phyloP scores from a whole-genome alignment of 2,113 vertebrate species.

The Columbina picui region DNA sequence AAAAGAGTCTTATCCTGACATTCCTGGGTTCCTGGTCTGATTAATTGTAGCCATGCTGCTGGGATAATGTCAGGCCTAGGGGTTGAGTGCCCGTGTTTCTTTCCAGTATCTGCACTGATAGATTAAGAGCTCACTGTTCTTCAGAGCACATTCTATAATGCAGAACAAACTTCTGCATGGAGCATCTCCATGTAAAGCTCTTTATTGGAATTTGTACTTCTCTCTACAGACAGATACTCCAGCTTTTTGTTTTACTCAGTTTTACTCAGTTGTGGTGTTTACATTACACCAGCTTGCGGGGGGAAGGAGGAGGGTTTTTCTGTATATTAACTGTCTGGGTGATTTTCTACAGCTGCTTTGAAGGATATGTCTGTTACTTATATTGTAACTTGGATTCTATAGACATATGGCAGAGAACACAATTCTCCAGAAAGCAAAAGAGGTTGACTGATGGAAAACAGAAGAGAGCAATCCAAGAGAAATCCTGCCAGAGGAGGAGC shows the following conservation, averaged over 20 bases:
- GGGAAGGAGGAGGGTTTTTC: constrained; percentile 34
- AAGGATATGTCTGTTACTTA: constrained; percentile 55
- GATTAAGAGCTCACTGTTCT: background rate
- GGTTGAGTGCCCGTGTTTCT: background rate
- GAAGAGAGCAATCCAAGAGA: constrained; percentile 40
- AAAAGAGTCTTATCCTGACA: background rate
- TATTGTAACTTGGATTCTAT: constrained; percentile 46
- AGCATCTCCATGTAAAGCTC: background rate
- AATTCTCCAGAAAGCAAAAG: constrained; percentile 46
- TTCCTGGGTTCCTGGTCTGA: background rate
- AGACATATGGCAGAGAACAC: constrained; percentile 37
- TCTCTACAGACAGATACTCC: background rate
- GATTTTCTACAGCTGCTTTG: constrained; percentile 69
- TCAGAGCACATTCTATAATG: background rate
- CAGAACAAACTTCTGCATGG: background rate
- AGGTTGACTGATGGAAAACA: constrained; percentile 63
- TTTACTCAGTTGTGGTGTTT: constrained; percentile 49
- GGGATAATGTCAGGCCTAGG: background rate
- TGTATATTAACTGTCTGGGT: constrained; percentile 56
- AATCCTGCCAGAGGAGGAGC: constrained; percentile 28
- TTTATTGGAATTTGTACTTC: background rate
- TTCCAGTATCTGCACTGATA: background rate
- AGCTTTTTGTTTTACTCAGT: background rate
- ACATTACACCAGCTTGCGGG: constrained; percentile 40
- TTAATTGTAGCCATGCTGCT: background rate